phyloP scores from a whole-genome alignment of 2,797 vertebrate species.

The Pangasius djambal region DNA sequence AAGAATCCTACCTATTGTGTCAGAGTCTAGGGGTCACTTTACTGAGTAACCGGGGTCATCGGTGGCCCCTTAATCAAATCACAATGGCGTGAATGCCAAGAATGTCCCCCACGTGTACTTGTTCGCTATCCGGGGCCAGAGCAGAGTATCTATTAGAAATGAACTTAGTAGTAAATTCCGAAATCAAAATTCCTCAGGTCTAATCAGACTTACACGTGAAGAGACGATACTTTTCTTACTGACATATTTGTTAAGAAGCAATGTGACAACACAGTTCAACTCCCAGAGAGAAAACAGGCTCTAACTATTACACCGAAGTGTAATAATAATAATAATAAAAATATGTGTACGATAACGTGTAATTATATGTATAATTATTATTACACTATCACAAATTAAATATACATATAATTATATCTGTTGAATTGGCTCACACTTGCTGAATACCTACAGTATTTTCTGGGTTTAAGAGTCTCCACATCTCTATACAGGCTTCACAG shows the following conservation, averaged over 20 bases:
- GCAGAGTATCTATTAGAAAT: neutral
- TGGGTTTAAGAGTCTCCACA: neutral
- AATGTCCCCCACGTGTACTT: neutral
- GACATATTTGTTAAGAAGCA: neutral
- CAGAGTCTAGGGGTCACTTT: slow-evolving; percentile 66
- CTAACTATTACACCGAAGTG: neutral
- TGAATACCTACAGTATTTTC: neutral
- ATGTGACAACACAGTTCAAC: neutral
- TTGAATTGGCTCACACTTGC: neutral
- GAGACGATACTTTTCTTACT: neutral
- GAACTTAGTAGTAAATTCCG: neutral
- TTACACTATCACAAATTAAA: too few relatives aligned
- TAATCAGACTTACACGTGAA: neutral
- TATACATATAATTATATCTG: neutral
- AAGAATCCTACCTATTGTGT: slow-evolving; percentile 54
- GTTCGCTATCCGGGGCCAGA: neutral
- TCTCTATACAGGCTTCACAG: neutral
- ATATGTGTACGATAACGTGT: too few relatives aligned
- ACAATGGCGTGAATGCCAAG: slow-evolving; percentile 74
- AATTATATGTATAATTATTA: too few relatives aligned
- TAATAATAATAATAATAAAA: neutral
- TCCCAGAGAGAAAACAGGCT: neutral
- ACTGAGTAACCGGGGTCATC: slow-evolving; percentile 67
- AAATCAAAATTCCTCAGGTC: too few relatives aligned
- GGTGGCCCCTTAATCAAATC: slow-evolving; percentile 69